These are phyloP conservation scores for Nymphalis urticae DNA, from an alignment of 2,888 invertebrate species.

Conservation along the genomic window DNA sequence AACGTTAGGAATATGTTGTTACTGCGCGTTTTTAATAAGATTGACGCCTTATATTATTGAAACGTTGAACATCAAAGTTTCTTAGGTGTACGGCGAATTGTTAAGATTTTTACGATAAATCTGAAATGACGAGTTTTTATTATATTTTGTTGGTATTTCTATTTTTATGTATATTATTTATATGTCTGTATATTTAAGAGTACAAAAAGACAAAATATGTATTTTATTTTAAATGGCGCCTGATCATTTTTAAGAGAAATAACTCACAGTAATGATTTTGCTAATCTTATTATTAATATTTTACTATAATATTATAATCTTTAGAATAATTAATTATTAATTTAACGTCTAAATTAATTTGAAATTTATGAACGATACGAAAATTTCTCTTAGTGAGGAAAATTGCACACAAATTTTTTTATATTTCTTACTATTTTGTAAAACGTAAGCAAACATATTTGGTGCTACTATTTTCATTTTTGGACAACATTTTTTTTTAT, in stretches of 20 bases:
- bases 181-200: conserved; percentile 1
- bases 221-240: conserved; percentile 19
- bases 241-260: conserved; percentile 15
- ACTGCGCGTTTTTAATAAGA: conserved; percentile 12
- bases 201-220: not conserved
- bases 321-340: not conserved
- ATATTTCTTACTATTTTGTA: not conserved
- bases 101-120: conserved; percentile 1
- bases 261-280: conserved; percentile 14
- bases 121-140: conserved; percentile 6
- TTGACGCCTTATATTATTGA: conserved; percentile 1
- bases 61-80: conserved; percentile 4
- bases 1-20: conserved; percentile 7
- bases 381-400: not conserved
- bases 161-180: not conserved
- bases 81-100: conserved; percentile 1
- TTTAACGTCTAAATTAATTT: not conserved
- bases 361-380: not conserved
- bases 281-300: not conserved
- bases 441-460: conserved; percentile 12
- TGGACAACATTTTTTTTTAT: not conserved
- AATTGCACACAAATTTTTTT: not conserved
- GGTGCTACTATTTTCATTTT: conserved; percentile 22
- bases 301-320: not conserved
- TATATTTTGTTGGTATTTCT: conserved; percentile 13